Percentiles rank a stretch among this genome's conserved stretches.
phyloP scores from a whole-genome alignment of 2,797 vertebrate genomes.

The Jordanella pulchra region DNA sequence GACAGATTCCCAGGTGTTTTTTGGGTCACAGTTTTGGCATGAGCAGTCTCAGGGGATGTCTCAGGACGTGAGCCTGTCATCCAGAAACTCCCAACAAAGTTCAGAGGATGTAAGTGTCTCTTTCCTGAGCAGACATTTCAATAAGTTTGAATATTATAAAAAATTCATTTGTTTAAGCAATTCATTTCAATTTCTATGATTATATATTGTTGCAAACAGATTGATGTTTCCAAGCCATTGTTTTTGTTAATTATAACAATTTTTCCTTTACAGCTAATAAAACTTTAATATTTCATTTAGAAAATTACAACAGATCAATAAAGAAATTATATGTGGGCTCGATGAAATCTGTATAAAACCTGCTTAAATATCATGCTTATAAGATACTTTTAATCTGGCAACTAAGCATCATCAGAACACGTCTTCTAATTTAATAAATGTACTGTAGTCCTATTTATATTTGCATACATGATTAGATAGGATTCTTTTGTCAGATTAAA shows the following conservation, averaged over 20 bases:
- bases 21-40: slow-evolving; percentile 88
- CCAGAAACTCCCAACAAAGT: slow-evolving; percentile 81
- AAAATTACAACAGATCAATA: no score
- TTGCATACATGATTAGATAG: no score
- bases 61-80: slow-evolving; percentile 81
- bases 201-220: neutral
- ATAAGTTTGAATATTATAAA: neutral
- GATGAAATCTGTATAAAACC: no score
- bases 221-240: neutral
- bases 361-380: no score
- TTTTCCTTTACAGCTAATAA: neutral
- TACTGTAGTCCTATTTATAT: no score
- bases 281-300: no score
- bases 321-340: no score
- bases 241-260: neutral
- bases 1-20: slow-evolving; percentile 90
- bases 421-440: no score
- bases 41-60: slow-evolving; percentile 83
- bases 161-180: neutral
- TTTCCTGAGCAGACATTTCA: neutral
- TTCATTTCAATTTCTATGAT: no score
- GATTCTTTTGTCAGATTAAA: no score
- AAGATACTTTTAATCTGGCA: no score
- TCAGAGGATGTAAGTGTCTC: slow-evolving; percentile 85
- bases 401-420: no score